Evolutionary conservation across 2,113 vertebrate genomes (phyloP), one percentile per base, ranked within the genome.

Genomic region (Perccottus glenii): DNA sequence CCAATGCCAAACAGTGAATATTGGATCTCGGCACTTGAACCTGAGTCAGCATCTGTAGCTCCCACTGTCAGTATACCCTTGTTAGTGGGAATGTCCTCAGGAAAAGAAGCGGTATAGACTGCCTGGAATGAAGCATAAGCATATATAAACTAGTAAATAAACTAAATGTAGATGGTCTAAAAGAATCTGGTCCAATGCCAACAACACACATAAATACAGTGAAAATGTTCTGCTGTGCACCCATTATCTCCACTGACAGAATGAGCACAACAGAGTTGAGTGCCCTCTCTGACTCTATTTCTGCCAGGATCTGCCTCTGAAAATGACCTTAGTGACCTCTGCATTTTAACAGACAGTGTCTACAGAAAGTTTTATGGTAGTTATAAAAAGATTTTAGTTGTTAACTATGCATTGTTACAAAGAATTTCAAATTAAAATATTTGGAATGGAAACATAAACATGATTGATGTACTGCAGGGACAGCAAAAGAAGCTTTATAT

Each of bases 1-100:
- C 96, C 96, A 4, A 94, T 85, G 61, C 98, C 98, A 74, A 96
- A 95, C 11, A 99, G 91, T 7, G 97, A 96, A 67, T 97, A 99
- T 53, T 92, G 94, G 84, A 99, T 93, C 76, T 97, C 95, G 73
- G 95, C 94, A 19, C 94, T 97, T 80, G 93, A 88, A 43, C 97
- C 97, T 45, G 94, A 93, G 85, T 99, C 98, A 3, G 93, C 92
- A 78, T 99, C 98, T 77, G 88, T 93, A 49, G 97, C 98, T 0
- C 82, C 70, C 70, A 98, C 92, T 57, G 92, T 95, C 81, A 99
- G 89, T 75, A 99, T 93, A 60, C 94, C 89, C 90, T 92, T 95
- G 89, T 98, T 95, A 71, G 93, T 84, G 19, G 93, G 86, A 70
- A 95, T 93, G 78, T 99, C 96, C 91, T 99, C 98, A 1, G 94